Conservation (phyloP, 1,140 invertebrate genomes). For the Brachystomella parvula region DNA sequence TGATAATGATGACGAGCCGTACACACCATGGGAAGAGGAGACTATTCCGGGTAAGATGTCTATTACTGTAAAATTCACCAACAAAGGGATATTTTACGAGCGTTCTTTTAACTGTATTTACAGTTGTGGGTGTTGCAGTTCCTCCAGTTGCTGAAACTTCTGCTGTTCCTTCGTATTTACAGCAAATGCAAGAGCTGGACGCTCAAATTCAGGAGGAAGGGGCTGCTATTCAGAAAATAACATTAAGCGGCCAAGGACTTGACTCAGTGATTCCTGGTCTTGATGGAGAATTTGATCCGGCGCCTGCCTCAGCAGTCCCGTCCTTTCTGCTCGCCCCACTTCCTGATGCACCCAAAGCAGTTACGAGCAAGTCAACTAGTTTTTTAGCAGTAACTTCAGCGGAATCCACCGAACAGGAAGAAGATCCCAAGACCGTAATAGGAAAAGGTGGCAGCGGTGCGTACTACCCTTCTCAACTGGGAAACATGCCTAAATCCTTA, state of each 20-base stretch:
- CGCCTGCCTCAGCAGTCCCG: background rate
- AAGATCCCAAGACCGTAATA: background rate
- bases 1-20: conserved; percentile 65
- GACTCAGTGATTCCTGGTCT: conserved; percentile 27
- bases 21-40: conserved; percentile 69
- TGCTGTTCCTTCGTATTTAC: background rate
- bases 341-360: too few relatives aligned
- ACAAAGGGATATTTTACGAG: background rate
- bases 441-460: background rate
- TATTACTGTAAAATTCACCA: background rate
- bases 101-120: too few relatives aligned
- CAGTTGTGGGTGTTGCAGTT: background rate
- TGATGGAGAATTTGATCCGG: conserved; percentile 26
- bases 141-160: too few relatives aligned
- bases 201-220: conserved; percentile 22
- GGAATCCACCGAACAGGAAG: background rate
- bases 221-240: conserved; percentile 23
- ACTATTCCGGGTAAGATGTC: conserved; percentile 7
- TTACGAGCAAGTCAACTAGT: too few relatives aligned
- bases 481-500: too few relatives aligned
- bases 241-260: conserved; percentile 1
- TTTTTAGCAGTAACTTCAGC: too few relatives aligned
- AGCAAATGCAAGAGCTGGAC: conserved; percentile 26
- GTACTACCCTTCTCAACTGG: background rate
- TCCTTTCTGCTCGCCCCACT: too few relatives aligned